Evolutionary conservation across 2,888 invertebrate species (phyloP).

Genomic region (Andrena bucephala): DNA sequence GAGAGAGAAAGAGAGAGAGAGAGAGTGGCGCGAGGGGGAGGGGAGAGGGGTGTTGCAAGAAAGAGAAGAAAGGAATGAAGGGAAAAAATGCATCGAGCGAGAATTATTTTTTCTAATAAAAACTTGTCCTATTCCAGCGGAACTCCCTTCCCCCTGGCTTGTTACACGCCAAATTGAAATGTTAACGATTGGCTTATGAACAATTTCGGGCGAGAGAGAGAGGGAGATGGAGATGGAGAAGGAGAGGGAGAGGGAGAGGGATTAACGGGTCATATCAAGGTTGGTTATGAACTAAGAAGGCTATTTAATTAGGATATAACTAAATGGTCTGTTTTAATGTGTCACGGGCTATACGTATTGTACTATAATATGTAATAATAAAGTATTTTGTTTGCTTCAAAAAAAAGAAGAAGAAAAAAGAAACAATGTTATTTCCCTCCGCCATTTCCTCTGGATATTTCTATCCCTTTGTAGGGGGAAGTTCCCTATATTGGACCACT

Average conservation of each 20-base stretch:
- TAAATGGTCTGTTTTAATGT: slow-evolving; percentile 85
- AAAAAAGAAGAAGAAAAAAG: not conserved
- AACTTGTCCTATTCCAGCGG: slow-evolving; percentile 62
- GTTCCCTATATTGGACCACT: too few relatives aligned
- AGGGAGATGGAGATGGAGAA: not conserved
- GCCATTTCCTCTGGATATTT: not conserved
- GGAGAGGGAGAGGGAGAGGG: not conserved
- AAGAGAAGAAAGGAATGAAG: slow-evolving; percentile 25
- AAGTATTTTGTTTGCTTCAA: slow-evolving; percentile 85
- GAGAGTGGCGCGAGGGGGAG: slow-evolving; percentile 36
- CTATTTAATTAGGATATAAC: slow-evolving; percentile 85
- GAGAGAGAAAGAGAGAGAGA: slow-evolving; percentile 13
- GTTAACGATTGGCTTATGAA: slow-evolving; percentile 79
- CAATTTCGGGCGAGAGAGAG: slow-evolving; percentile 64
- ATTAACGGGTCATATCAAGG: slow-evolving; percentile 83
- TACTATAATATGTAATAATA: slow-evolving; percentile 85
- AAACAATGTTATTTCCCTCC: not conserved
- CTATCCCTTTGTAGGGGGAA: not conserved
- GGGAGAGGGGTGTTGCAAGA: slow-evolving; percentile 26
- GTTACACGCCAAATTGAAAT: slow-evolving; percentile 80
- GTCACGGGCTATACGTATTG: slow-evolving; percentile 85
- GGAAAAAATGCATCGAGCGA: slow-evolving; percentile 49
- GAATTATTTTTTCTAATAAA: slow-evolving; percentile 80
- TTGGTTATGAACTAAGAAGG: slow-evolving; percentile 83
- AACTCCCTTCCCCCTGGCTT: slow-evolving; percentile 71